phyloP scores from a whole-genome alignment of 2,113 vertebrate genomes.

The Orcinus orca region DNA sequence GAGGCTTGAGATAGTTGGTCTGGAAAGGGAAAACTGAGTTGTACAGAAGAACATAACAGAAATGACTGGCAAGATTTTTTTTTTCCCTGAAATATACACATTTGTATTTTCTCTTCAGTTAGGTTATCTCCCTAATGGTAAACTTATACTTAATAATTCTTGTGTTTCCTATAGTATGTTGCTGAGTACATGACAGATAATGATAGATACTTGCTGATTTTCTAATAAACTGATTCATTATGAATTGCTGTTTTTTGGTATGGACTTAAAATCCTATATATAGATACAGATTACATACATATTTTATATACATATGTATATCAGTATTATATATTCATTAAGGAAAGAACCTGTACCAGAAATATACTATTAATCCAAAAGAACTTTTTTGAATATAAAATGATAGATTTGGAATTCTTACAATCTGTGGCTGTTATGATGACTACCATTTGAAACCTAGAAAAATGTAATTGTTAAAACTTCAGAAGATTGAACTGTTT shows the following conservation, averaged over 20 bases:
- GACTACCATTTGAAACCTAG: background rate
- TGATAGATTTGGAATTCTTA: background rate
- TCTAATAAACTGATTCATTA: background rate
- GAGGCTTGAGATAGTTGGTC: background rate
- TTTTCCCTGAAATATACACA: background rate
- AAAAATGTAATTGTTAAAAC: conserved; percentile 31
- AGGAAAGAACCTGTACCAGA: background rate
- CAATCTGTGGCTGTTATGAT: background rate
- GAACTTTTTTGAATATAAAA: background rate
- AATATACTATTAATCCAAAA: background rate
- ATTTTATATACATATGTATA: background rate
- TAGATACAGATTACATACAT: background rate
- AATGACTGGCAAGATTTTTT: background rate
- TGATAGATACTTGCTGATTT: background rate
- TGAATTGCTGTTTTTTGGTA: background rate
- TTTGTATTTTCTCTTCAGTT: background rate
- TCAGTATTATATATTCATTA: conserved; percentile 21
- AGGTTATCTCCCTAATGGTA: background rate
- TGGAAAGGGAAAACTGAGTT: background rate
- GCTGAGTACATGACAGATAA: background rate
- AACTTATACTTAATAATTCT: background rate
- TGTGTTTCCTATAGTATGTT: background rate
- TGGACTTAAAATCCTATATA: background rate
- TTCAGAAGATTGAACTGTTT: background rate
- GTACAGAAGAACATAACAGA: background rate